Conservation (phyloP, 2,888 invertebrate genomes). For the Merodon equestris region DNA sequence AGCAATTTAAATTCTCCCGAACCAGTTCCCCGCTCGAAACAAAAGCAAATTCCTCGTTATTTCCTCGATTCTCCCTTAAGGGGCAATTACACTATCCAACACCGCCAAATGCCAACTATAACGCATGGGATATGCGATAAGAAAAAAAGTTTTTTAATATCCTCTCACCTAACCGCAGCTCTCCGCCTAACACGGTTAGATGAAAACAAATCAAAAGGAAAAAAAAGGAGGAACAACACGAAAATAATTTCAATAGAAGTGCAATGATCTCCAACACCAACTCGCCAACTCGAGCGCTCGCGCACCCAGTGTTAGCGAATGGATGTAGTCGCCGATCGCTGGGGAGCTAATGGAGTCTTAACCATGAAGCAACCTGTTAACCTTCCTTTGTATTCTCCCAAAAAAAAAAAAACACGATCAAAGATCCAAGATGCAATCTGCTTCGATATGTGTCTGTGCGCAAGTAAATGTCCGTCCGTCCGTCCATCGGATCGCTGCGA, state of each 20-base stretch:
- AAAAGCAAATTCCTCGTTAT: conserved; percentile 20
- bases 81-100: conserved; percentile 16
- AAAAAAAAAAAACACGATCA: conserved; percentile 36
- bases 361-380: conserved; percentile 52
- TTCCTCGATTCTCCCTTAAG: conserved; percentile 1
- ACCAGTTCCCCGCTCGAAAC: conserved; percentile 27
- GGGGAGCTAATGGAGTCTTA: conserved; percentile 32
- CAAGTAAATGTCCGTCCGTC: conserved; percentile 1
- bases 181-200: neutral
- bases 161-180: too few relatives aligned
- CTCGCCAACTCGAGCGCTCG: too few relatives aligned
- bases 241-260: conserved; percentile 40
- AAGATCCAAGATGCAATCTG: conserved; percentile 62
- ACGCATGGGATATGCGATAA: too few relatives aligned
- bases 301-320: conserved; percentile 3
- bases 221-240: conserved; percentile 17
- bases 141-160: too few relatives aligned
- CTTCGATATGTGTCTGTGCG: conserved; percentile 35
- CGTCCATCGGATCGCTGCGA: neutral
- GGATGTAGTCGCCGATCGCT: too few relatives aligned
- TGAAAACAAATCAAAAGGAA: conserved; percentile 15
- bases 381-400: conserved; percentile 23
- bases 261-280: conserved; percentile 48
- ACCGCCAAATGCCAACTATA: too few relatives aligned
- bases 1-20: conserved; percentile 30